These are phyloP conservation scores for Hedychridium roseum DNA, from an alignment of 2,888 invertebrate genomes.

Conservation along the genomic window DNA sequence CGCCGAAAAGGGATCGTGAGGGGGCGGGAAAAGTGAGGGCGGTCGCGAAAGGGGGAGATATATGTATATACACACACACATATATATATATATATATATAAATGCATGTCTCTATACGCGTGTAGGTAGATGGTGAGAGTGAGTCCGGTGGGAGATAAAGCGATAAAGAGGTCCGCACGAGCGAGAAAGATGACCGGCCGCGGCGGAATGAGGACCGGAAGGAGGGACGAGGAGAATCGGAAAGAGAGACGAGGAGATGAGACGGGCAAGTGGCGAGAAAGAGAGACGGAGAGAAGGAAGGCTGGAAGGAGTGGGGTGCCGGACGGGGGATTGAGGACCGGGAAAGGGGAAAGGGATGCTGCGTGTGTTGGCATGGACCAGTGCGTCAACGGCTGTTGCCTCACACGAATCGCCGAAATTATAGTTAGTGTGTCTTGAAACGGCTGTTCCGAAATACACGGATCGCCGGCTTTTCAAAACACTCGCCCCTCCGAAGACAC, in stretches of 20 bases:
- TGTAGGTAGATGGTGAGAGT: conserved; percentile 35
- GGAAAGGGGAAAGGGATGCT: conserved; percentile 59
- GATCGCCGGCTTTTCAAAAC: background rate
- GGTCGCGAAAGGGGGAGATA: conserved; percentile 16
- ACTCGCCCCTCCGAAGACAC: background rate
- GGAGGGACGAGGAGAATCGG: conserved; percentile 26
- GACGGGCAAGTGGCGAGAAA: conserved; percentile 29
- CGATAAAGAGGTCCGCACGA: conserved; percentile 40
- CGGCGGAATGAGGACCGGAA: conserved; percentile 13
- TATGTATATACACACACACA: no score
- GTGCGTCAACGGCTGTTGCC: conserved; percentile 65
- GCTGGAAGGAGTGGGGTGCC: conserved; percentile 45
- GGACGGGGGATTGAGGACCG: conserved; percentile 43
- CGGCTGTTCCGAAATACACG: conserved; percentile 41
- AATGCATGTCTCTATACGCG: no score
- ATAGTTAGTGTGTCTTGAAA: conserved; percentile 56
- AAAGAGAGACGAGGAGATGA: conserved; percentile 23
- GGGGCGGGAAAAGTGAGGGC: conserved; percentile 24
- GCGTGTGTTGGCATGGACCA: conserved; percentile 65
- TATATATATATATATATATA: no score
- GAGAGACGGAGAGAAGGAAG: conserved; percentile 39
- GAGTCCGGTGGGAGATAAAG: conserved; percentile 47
- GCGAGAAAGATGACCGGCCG: conserved; percentile 26
- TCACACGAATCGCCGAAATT: conserved; percentile 63
- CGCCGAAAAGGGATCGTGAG: conserved; percentile 46